These are phyloP conservation scores for Toxostoma redivivum DNA, from an alignment of 2,113 vertebrate genomes.

Conservation along the genomic window DNA sequence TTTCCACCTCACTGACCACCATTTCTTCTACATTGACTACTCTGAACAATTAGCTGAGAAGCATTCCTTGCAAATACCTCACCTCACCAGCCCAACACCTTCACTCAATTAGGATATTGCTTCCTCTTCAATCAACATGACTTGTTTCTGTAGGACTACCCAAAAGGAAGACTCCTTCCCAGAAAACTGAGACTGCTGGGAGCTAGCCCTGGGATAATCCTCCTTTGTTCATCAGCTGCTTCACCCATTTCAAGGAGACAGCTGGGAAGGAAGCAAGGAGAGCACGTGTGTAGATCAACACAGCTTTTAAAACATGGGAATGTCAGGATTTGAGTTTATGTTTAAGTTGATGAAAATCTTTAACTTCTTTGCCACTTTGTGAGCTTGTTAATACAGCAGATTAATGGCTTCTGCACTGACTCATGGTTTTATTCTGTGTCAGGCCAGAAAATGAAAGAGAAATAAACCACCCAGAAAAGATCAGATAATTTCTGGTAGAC, in stretches of 20 bases:
- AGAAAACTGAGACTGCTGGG: neutral
- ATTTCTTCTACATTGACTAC: slow-evolving; percentile 9
- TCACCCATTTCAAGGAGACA: neutral
- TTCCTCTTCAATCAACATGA: neutral
- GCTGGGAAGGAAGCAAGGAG: neutral
- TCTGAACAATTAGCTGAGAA: slow-evolving; percentile 19
- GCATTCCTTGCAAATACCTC: slow-evolving; percentile 17
- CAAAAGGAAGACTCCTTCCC: neutral
- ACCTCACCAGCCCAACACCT: neutral
- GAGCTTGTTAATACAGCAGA: neutral
- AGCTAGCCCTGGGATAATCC: neutral
- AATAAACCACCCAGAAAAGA: neutral
- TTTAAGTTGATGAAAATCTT: neutral
- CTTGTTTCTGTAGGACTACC: neutral
- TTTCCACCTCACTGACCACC: neutral
- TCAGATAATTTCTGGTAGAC: neutral
- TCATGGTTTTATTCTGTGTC: neutral
- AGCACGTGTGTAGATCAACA: neutral
- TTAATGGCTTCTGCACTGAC: neutral
- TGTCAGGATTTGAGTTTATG: neutral
- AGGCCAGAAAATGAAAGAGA: neutral
- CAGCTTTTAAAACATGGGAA: neutral
- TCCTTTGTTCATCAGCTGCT: neutral
- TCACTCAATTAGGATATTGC: neutral
- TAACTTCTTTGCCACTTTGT: neutral